Evolutionary conservation across 2,113 vertebrate genomes (phyloP), one percentile per base, ranked within the genome.

Genomic region (Spea bombifrons): DNA sequence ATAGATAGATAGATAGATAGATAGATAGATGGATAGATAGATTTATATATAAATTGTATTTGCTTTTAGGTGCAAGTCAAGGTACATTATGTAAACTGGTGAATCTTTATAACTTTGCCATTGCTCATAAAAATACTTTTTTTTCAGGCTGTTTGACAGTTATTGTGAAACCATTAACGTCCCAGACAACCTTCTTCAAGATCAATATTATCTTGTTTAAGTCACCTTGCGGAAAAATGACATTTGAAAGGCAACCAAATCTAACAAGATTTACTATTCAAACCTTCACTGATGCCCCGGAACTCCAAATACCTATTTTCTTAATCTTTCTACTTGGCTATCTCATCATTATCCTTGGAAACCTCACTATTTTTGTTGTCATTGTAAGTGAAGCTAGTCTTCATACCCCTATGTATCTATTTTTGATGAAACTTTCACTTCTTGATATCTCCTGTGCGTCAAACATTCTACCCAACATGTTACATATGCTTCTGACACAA

Each of bases 321-420:
- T 5, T 71, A n/a, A 15, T 64, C 4, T 78, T 78, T 17, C 48
- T 71, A 4, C 13, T 64, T 3, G 64, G 44, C 1, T 78, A 78
- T 10, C n/a, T 70, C 8, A 30, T 65, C 47, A 78, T 49, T 44
- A 50, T 78, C 4, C 5, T 15, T 15, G 76, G 76, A 13, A 78
- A 78, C n/a, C 2, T 17, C 0, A 61, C 12, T 5, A 77, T 77
- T 17, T 47, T 50, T 50, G 8, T 4, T n/a, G 16, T 71, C 1
- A 78, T 78, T 71, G 63, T 16, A 1, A 4, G 10, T n/a, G 15
- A 71, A 53, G 17, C 46, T 4, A n/a, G 43, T n/a, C 61, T 78
- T 16, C 70, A 72, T 13, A 66, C 59, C 5, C 76, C 76, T 4
- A 78, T 78, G 76, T 78, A 78, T 8, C 4, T 55, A 10, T 68